Evolutionary conservation across 2,113 vertebrate species (phyloP).

Genomic region (Tachycineta bicolor): DNA sequence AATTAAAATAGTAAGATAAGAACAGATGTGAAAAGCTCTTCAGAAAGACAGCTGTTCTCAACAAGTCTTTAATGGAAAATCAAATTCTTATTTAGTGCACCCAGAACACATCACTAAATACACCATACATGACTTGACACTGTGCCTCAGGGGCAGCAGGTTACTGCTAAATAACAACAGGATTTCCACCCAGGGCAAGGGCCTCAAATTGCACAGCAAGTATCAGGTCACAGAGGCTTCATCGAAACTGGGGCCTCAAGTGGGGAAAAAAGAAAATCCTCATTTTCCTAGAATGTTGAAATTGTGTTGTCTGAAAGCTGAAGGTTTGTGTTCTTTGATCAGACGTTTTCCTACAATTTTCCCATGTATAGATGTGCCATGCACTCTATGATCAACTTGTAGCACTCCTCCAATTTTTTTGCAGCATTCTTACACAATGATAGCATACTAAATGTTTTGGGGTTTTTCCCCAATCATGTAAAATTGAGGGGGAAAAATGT

Average conservation of each 20-base stretch:
- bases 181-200: neutral
- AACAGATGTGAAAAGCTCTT: neutral
- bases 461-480: neutral
- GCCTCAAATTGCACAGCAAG: neutral
- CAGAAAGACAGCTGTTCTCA: neutral
- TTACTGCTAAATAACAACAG: neutral
- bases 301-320: neutral
- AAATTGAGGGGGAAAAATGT: rapidly evolving
- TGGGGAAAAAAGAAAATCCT: neutral
- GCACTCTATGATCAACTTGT: neutral
- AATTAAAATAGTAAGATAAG: neutral
- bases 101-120: neutral
- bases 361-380: neutral
- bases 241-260: neutral
- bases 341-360: neutral
- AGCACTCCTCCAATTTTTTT: neutral
- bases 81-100: neutral
- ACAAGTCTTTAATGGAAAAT: neutral
- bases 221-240: neutral
- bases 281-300: neutral
- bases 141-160: neutral
- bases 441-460: rapidly evolving
- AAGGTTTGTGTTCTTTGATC: neutral
- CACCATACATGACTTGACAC: neutral
- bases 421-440: neutral